Evolutionary conservation across 2,797 vertebrate genomes (phyloP).

Genomic region (Diglossa cyanea): DNA sequence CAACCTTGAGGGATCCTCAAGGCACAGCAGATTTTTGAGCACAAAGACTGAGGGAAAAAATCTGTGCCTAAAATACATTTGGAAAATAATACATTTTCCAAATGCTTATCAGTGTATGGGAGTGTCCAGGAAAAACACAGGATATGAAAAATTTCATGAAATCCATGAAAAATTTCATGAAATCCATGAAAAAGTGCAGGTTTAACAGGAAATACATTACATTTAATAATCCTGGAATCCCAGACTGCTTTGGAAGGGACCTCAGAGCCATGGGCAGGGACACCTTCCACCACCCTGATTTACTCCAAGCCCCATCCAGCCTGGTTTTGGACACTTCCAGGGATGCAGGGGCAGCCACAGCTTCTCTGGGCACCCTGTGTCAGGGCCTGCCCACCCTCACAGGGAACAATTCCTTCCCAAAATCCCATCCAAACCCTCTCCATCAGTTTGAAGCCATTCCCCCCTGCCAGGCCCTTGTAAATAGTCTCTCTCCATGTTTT

Average conservation of each 20-base stretch:
- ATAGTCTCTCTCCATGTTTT: not conserved
- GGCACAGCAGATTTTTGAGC: not conserved
- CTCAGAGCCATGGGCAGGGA: not conserved
- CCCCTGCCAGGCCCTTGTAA: not conserved
- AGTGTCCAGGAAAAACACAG: not conserved
- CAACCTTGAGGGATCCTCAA: not conserved
- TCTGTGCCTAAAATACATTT: not conserved
- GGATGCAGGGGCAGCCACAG: not conserved
- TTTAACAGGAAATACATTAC: not conserved
- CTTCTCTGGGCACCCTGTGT: not conserved
- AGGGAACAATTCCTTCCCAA: not conserved
- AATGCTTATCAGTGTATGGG: not conserved
- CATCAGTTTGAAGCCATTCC: not conserved
- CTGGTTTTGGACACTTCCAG: not conserved
- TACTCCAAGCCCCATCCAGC: accelerated
- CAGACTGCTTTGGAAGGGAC: not conserved
- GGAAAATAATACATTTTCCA: not conserved
- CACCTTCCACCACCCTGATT: accelerated
- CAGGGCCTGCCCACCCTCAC: accelerated
- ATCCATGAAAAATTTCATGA: not conserved
- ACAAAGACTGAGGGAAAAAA: not conserved
- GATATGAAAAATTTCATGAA: not conserved
- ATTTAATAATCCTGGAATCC: not conserved
- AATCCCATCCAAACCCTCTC: not conserved
- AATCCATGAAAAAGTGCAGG: not conserved